Base-by-base conservation (phyloP, 2,888 invertebrate species). In the Nycteola revayana region DNA sequence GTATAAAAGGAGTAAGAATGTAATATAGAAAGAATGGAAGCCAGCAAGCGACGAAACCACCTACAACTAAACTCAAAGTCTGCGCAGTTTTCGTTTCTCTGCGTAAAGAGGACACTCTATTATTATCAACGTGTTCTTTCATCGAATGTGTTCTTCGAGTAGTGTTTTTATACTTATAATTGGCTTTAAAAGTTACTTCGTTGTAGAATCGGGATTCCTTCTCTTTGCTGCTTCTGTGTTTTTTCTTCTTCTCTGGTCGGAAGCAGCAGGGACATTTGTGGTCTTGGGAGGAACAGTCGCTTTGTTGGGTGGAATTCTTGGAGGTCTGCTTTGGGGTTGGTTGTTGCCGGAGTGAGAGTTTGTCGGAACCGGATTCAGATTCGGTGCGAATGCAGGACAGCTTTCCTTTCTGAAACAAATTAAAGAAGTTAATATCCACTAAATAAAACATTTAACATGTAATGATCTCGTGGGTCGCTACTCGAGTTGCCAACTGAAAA, bases 21-120 rank as follows among this genome's bases (percentile, higher is more conserved):
- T 96, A 96, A 49, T 94, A 93, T 3, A 95, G 85, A 75, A 96
- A 96, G 76, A 96, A 96, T 0, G 96, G 96, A 14, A 96, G 75
- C 96, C 96, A 96, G 60, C 96, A 96, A 3, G 94, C 93, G 1
- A 96, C 93, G 56, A 96, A 96, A 1, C 96, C 96, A 0, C 96
- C 96, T 0, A 96, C 95, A 0, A 96, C 96, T 3, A 96, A 92
- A 45, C 95, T 95, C 29, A 96, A 74, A 0, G 96, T 96, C 66
- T 96, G 95, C 1, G 96, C 96, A 0, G 96, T 96, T 82, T 96
- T 96, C 2, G 94, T 95, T 68, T 96, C 96, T 29, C 95, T 88
- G 31, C 94, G 90, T 36, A 93, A 78, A 4, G 93, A 93, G 0
- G 93, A 93, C 1, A 94, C 93, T 47, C 93, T 81, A 55, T 90